These are phyloP conservation scores for Panthera leo DNA, from an alignment of 2,113 vertebrate genomes.

Conservation along the genomic window DNA sequence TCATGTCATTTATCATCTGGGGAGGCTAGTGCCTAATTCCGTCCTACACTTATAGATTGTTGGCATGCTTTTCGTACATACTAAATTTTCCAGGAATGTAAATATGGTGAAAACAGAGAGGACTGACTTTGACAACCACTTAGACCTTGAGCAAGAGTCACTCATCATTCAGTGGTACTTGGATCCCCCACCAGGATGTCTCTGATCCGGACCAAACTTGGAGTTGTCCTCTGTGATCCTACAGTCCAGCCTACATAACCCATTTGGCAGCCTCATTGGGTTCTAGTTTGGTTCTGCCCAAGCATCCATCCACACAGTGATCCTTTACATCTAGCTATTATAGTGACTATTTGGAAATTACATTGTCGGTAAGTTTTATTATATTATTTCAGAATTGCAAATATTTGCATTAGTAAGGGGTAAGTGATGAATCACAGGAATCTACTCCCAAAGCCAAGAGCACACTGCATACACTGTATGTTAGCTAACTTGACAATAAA, in stretches of 20 bases:
- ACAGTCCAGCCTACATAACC: background rate
- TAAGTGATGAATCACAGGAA: too few relatives aligned
- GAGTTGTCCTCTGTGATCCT: rapidly evolving
- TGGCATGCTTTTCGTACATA: background rate
- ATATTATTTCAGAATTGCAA: background rate
- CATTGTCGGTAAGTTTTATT: background rate
- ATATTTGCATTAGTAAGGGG: background rate
- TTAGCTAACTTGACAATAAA: too few relatives aligned
- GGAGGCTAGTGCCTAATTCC: background rate
- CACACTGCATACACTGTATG: too few relatives aligned
- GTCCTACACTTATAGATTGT: background rate
- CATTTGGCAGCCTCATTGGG: rapidly evolving
- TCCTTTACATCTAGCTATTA: background rate
- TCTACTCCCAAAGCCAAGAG: too few relatives aligned
- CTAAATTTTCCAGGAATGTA: background rate
- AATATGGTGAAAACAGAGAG: background rate
- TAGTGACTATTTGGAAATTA: background rate
- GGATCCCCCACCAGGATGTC: background rate
- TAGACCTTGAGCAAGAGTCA: background rate
- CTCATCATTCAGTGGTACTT: background rate
- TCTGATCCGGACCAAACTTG: too few relatives aligned
- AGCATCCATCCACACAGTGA: background rate
- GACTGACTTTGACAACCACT: background rate
- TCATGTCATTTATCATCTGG: background rate
- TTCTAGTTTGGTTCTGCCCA: background rate